Evolutionary conservation across 1,140 invertebrate genomes (phyloP), one percentile per base, ranked within the genome.

Genomic region (Pogonomyrmex barbatus): DNA sequence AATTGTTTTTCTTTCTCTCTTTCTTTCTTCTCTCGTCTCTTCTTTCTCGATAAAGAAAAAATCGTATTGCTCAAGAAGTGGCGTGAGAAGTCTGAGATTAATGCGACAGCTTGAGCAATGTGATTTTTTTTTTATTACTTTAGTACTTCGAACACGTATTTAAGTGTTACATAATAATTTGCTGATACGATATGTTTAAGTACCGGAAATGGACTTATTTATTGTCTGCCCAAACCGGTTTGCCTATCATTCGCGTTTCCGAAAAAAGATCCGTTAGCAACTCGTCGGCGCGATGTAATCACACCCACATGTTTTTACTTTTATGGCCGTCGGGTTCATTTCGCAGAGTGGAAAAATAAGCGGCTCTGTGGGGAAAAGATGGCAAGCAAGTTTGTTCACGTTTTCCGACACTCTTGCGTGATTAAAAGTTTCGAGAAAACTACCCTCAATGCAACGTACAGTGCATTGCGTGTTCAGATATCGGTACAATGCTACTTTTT

Each of bases 371-470:
- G 52, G 17, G 65, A 60, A 83, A 82, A 54, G 12, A 50, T 0
- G n/a, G n/a, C 8, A 12, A n/a, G 10, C 30, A 24, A 17, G 14
- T 17, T 68, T 54, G 63, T 54, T 4, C 60, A 45, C 36, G 17
- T 33, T 75, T 81, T 82, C 63, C 39, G 47, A 45, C 9, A 54
- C 65, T 58, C 62, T 81, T 39, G 63, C 52, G 54, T 70, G 71
- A 87, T 83, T 88, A 88, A 88, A 88, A 84, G 42, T 77, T 67
- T 71, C 50, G 10, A 54, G 36, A 56, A 56, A 81, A 39, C 12
- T n/a, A 36, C 9, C 14, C 6, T 54, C 33, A 36, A 88, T 82
- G 36, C n/a, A 54, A 36, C 17, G 52, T 4, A 76, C 62, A 68
- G 17, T 45, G n/a, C 36, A 54, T 87, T 63, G 6, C 85, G n/a